Evolutionary conservation across 2,888 invertebrate genomes (phyloP).

Genomic region (Agrotis segetum): DNA sequence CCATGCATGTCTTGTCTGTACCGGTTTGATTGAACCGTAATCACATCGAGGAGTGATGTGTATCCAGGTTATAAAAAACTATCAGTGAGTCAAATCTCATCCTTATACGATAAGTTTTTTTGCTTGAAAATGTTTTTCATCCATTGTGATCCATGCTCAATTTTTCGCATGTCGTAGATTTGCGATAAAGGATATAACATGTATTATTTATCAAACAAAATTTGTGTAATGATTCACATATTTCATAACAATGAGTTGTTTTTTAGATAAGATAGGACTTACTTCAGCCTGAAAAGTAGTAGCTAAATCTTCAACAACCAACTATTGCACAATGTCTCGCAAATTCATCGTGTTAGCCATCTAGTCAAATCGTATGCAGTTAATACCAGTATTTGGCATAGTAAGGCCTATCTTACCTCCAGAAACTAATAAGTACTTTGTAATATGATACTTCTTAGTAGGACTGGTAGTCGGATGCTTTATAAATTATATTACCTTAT

Average conservation of each 20-base stretch:
- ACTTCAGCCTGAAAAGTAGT: neutral
- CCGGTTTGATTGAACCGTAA: neutral
- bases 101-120: too few relatives aligned
- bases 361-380: neutral
- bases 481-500: conserved; percentile 14
- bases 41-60: too few relatives aligned
- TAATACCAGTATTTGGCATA: neutral
- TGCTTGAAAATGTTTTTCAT: too few relatives aligned
- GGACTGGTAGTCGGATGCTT: neutral
- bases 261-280: conserved; percentile 29
- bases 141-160: too few relatives aligned
- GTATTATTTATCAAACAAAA: conserved; percentile 12
- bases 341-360: neutral
- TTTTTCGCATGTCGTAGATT: neutral
- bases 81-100: too few relatives aligned
- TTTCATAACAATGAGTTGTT: conserved; percentile 9
- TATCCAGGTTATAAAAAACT: too few relatives aligned
- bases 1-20: too few relatives aligned
- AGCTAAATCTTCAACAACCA: neutral
- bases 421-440: neutral
- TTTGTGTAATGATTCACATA: conserved; percentile 16
- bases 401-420: neutral
- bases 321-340: conserved; percentile 17
- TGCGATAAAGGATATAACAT: neutral
- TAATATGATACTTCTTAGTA: neutral